phyloP scores from a whole-genome alignment of 2,888 invertebrate species.

The Acanthococcus lagerstroemiae region DNA sequence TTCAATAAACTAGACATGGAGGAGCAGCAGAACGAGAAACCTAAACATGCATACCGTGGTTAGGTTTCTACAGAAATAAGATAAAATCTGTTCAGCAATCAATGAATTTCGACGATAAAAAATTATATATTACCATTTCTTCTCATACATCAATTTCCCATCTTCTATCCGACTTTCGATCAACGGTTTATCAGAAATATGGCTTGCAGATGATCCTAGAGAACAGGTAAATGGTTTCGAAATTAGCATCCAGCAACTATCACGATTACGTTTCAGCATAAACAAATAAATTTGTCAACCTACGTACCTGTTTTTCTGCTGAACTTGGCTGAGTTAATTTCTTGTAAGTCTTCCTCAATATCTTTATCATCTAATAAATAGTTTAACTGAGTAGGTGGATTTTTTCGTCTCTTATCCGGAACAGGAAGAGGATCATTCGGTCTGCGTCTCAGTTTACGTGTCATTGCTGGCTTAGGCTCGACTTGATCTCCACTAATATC shows the following conservation, averaged over 20 bases:
- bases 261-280: not conserved
- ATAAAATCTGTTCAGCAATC: too few relatives aligned
- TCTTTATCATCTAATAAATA: constrained; percentile 81
- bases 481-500: constrained; percentile 62
- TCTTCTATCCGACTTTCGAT: constrained; percentile 59
- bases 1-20: too few relatives aligned
- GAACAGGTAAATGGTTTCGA: not conserved
- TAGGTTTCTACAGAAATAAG: too few relatives aligned
- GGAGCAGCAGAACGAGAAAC: too few relatives aligned
- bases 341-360: constrained; percentile 73
- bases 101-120: too few relatives aligned
- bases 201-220: not conserved
- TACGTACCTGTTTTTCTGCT: constrained; percentile 5
- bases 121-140: constrained; percentile 57
- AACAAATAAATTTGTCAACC: too few relatives aligned
- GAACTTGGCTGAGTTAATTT: constrained; percentile 44
- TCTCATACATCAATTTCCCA: constrained; percentile 84
- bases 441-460: constrained; percentile 78
- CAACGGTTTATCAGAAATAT: not conserved
- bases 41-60: too few relatives aligned
- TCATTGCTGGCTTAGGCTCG: constrained; percentile 76
- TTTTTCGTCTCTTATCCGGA: constrained; percentile 73
- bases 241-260: not conserved
- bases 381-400: constrained; percentile 72
- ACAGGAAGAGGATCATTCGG: constrained; percentile 85